phyloP scores from a whole-genome alignment of 2,888 invertebrate genomes.

The Eilema griseolum region DNA sequence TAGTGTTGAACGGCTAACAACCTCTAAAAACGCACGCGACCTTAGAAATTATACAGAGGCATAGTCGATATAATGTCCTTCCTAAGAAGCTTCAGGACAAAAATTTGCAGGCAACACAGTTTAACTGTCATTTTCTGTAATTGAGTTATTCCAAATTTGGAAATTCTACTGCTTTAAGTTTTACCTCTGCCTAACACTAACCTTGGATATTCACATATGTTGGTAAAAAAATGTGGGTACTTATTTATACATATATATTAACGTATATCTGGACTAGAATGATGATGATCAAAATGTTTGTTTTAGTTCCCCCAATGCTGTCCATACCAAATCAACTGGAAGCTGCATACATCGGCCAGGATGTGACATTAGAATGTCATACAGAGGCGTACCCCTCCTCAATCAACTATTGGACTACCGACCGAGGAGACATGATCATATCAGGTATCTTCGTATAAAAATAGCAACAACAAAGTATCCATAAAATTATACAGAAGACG shows the following conservation, averaged over 20 bases:
- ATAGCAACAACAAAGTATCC: slow-evolving; percentile 7
- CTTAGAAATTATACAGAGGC: not conserved
- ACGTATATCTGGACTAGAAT: not conserved
- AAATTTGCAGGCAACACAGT: not conserved
- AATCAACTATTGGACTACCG: slow-evolving; percentile 98
- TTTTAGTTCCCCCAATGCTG: slow-evolving; percentile 96
- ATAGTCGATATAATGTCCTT: not conserved
- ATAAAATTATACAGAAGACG: slow-evolving; percentile 1
- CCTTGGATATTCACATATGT: not conserved
- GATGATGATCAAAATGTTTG: not conserved
- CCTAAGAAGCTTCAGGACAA: not conserved
- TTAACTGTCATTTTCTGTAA: not conserved
- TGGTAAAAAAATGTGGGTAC: not conserved
- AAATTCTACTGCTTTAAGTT: not conserved
- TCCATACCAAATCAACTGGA: slow-evolving; percentile 97
- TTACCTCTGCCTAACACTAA: not conserved
- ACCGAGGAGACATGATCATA: slow-evolving; percentile 96
- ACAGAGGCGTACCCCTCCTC: slow-evolving; percentile 97
- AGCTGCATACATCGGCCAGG: slow-evolving; percentile 95
- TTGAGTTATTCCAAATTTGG: not conserved
- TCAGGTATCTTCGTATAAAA: slow-evolving; percentile 87
- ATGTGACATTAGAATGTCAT: slow-evolving; percentile 95
- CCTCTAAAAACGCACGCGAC: too few relatives aligned
- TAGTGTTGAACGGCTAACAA: not conserved
- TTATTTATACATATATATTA: too few relatives aligned